These are phyloP conservation scores for Danaus chrysippus DNA, from an alignment of 2,888 invertebrate species.

Conservation along the genomic window DNA sequence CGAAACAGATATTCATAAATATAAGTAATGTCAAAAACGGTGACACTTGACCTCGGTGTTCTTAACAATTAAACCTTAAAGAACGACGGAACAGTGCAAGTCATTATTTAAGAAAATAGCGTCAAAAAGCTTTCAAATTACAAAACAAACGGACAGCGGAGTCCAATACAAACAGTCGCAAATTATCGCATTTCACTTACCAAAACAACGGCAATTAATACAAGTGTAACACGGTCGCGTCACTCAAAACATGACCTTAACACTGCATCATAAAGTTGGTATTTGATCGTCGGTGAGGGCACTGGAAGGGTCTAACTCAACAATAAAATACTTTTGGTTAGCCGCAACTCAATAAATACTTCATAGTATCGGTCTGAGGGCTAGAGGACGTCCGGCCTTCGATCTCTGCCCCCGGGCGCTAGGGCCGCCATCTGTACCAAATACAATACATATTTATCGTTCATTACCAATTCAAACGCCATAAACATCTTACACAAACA, in stretches of 20 bases:
- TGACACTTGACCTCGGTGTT: conserved; percentile 1
- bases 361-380: conserved; percentile 75
- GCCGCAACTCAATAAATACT: conserved; percentile 78
- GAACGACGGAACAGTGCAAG: conserved; percentile 12
- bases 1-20: not conserved
- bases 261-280: conserved; percentile 32
- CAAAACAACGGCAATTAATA: conserved; percentile 68
- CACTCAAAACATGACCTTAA: conserved; percentile 36
- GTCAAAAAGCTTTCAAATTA: conserved; percentile 26
- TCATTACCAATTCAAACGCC: not conserved
- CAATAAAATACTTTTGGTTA: conserved; percentile 75
- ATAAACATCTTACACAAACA: not conserved
- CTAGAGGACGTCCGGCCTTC: conserved; percentile 71
- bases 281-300: conserved; percentile 32
- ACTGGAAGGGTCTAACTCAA: conserved; percentile 63
- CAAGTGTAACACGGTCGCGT: conserved; percentile 53
- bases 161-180: conserved; percentile 35
- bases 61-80: conserved; percentile 4
- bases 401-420: conserved; percentile 64
- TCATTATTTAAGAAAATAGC: conserved; percentile 18
- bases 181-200: conserved; percentile 55
- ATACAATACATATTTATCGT: conserved; percentile 3
- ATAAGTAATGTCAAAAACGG: not conserved
- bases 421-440: conserved; percentile 3
- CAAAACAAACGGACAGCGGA: conserved; percentile 25